Conservation (phyloP, 2,113 vertebrate genomes). For the Siniperca knerii region DNA sequence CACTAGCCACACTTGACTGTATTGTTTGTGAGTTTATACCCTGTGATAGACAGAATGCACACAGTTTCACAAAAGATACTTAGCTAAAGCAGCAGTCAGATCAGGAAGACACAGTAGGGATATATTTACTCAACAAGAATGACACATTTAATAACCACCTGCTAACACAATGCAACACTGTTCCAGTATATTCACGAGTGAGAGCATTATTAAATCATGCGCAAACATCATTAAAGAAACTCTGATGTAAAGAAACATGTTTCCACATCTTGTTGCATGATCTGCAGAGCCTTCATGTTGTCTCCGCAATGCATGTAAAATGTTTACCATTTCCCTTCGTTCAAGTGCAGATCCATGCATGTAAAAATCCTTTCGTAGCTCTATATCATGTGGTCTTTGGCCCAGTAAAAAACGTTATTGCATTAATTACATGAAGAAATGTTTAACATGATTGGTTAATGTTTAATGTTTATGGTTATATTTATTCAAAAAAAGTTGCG, state of each 20-base stretch:
- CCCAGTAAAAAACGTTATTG: background rate
- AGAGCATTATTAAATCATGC: background rate
- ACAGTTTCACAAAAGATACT: background rate
- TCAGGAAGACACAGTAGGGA: background rate
- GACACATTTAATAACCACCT: too few species aligned
- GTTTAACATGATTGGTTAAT: background rate
- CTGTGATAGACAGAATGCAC: background rate
- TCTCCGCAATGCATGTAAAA: background rate
- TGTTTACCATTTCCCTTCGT: slow-evolving; percentile 23
- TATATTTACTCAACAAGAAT: background rate
- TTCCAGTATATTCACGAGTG: too few species aligned
- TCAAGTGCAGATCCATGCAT: slow-evolving; percentile 3
- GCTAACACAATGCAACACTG: too few species aligned
- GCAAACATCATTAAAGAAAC: slow-evolving; percentile 2
- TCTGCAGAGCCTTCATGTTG: background rate
- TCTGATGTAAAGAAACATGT: background rate
- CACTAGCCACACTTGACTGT: too few species aligned
- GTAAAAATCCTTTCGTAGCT: background rate
- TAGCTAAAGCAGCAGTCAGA: background rate
- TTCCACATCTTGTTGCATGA: background rate
- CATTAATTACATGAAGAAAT: background rate
- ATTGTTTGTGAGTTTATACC: background rate
- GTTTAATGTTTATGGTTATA: background rate
- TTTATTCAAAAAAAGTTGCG: background rate
- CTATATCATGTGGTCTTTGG: slow-evolving; percentile 2